Base-by-base conservation (phyloP, 2,888 invertebrate genomes). In the Helleia helle region DNA sequence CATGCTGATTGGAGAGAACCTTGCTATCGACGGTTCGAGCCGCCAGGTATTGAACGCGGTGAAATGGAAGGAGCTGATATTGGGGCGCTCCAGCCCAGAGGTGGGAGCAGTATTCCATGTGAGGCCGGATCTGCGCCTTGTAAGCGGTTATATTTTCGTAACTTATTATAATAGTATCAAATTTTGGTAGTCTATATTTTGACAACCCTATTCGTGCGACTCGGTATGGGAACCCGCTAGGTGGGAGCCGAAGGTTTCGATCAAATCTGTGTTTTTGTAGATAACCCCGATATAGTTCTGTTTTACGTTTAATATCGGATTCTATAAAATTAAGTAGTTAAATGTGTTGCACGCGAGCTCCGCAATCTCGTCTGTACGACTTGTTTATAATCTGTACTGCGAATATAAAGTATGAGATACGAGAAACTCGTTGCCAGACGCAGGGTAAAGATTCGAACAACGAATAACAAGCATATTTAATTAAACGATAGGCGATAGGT, bases 181-280 rank as follows among this genome's bases (percentile, higher is more conserved):
- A n/a, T n/a, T n/a, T n/a, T n/a, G n/a, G n/a, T 22, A 7, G 22
- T 22, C 22, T 22, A 22, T 22, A 22, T 7, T 7, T 22, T 29
- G 30, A 39, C 30, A 24, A 34, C 34, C 34, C 34, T 73, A 77
- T 72, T 59, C 65, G 65, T 66, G 60, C 69, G 74, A 74, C 71
- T 71, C 62, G 61, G 73, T 71, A 65, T 73, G 80, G 79, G 77
- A 83, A 75, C 77, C 63, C 72, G 52, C 70, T 79, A 77, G 80
- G 79, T 74, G 74, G 79, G 77, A 71, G 64, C 56, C 56, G 41
- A 58, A 45, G 51, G 54, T 57, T 55, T 55, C 52, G 54, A 54
- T 55, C 45, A 51, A 47, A 49, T 58, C 46, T 49, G 43, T 43
- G 39, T 48, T 62, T 64, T 69, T 66, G 59, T 52, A 54, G 30